These are phyloP conservation scores for Deilephila porcellus DNA, from an alignment of 2,888 invertebrate species.

Conservation along the genomic window DNA sequence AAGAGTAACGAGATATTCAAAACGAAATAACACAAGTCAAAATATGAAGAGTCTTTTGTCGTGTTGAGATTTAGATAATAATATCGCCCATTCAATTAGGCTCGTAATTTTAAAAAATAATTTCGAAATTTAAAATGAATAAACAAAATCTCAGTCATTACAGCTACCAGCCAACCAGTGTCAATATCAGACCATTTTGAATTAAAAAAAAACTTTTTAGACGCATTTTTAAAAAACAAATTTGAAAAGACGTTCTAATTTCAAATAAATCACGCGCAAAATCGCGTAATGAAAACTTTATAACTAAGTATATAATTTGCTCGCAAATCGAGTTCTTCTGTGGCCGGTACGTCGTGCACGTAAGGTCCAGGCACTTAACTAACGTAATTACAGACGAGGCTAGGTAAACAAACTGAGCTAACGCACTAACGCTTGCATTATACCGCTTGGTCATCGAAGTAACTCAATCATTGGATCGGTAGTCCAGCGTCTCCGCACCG, in stretches of 20 bases:
- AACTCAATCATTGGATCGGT: slow-evolving; percentile 47
- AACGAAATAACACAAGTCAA: too few species aligned
- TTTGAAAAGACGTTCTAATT: background rate
- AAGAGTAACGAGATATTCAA: too few species aligned
- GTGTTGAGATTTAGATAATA: too few species aligned
- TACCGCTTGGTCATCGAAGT: slow-evolving; percentile 41
- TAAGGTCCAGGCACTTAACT: slow-evolving; percentile 25
- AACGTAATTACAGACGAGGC: slow-evolving; percentile 22
- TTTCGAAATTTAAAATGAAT: too few species aligned
- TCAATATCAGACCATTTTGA: too few species aligned
- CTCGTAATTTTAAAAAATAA: too few species aligned
- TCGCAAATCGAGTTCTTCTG: slow-evolving; percentile 14
- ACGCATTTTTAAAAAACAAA: background rate
- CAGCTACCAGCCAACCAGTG: too few species aligned
- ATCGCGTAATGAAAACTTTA: background rate
- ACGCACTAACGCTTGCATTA: slow-evolving; percentile 24
- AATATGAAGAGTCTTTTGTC: too few species aligned
- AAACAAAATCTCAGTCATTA: too few species aligned
- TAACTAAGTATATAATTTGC: background rate
- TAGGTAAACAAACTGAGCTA: slow-evolving; percentile 26
- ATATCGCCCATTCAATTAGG: too few species aligned
- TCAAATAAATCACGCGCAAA: background rate
- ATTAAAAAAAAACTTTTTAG: too few species aligned
- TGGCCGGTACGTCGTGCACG: background rate
- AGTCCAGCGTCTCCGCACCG: slow-evolving; percentile 37